Evolutionary conservation across 2,797 vertebrate genomes (phyloP).

Genomic region (Gymnopithys bicolor): DNA sequence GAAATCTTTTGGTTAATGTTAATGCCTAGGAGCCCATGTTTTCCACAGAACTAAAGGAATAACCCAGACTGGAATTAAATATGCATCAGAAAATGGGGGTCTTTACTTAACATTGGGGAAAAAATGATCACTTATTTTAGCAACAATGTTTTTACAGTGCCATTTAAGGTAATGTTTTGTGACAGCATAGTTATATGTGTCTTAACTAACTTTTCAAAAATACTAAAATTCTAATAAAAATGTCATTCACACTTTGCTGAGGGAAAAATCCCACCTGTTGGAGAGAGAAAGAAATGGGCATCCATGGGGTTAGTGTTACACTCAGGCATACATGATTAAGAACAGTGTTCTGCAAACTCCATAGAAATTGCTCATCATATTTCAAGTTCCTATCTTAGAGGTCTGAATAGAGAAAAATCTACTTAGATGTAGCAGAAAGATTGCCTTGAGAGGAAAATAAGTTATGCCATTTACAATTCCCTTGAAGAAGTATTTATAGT

Average conservation of each 20-base stretch:
- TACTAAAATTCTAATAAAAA: not conserved
- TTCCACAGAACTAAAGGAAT: not conserved
- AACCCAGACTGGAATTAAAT: not conserved
- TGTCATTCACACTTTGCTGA: not conserved
- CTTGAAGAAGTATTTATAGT: not conserved
- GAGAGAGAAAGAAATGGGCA: not conserved
- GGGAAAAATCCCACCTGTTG: not conserved
- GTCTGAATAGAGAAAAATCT: not conserved
- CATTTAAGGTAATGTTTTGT: not conserved
- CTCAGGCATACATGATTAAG: not conserved
- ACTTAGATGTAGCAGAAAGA: not conserved
- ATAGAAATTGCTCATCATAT: fast-evolving
- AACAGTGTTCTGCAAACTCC: not conserved
- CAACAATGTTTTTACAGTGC: not conserved
- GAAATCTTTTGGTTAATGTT: not conserved
- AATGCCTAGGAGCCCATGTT: not conserved
- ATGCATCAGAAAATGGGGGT: not conserved
- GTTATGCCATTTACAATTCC: not conserved
- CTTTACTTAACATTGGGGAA: not conserved
- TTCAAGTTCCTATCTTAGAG: not conserved
- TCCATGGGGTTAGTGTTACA: not conserved
- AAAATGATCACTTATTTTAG: not conserved
- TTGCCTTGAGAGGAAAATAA: not conserved
- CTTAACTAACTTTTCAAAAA: not conserved
- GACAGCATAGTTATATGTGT: not conserved